These are phyloP conservation scores for Sander vitreus DNA, from an alignment of 2,113 vertebrate genomes.

Conservation along the genomic window DNA sequence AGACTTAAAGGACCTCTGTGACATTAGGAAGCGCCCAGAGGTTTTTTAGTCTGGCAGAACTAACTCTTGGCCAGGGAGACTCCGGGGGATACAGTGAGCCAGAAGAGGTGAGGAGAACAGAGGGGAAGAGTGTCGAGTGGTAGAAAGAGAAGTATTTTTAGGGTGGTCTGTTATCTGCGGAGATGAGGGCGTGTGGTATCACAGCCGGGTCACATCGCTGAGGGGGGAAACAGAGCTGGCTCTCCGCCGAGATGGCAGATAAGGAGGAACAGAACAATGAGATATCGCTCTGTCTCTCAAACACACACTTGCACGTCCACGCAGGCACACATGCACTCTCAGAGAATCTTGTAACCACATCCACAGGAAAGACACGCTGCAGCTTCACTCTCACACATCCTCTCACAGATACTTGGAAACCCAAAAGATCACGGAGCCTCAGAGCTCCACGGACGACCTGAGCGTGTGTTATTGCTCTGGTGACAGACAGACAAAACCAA, in stretches of 20 bases:
- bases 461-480: slow-evolving; percentile 17
- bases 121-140: slow-evolving; percentile 40
- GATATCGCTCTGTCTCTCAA: slow-evolving; percentile 28
- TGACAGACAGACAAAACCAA: slow-evolving; percentile 38
- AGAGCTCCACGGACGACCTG: slow-evolving; percentile 29
- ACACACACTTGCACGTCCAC: neutral
- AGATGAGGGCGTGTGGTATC: slow-evolving; percentile 64
- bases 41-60: slow-evolving; percentile 68
- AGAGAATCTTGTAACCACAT: slow-evolving; percentile 42
- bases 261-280: slow-evolving; percentile 73
- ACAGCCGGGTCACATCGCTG: slow-evolving; percentile 73
- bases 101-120: slow-evolving; percentile 71
- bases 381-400: slow-evolving; percentile 20
- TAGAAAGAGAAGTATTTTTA: slow-evolving; percentile 77
- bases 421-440: slow-evolving; percentile 34
- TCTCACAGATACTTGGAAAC: slow-evolving; percentile 35
- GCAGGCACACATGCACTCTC: slow-evolving; percentile 20
- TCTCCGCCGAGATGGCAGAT: slow-evolving; percentile 65
- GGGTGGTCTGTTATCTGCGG: slow-evolving; percentile 75
- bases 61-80: slow-evolving; percentile 52
- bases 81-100: slow-evolving; percentile 67
- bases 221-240: slow-evolving; percentile 62
- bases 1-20: slow-evolving; percentile 56
- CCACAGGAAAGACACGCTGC: slow-evolving; percentile 53
- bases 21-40: slow-evolving; percentile 61